These are phyloP conservation scores for Agonum fuliginosum DNA, from an alignment of 2,888 invertebrate species.

Conservation along the genomic window DNA sequence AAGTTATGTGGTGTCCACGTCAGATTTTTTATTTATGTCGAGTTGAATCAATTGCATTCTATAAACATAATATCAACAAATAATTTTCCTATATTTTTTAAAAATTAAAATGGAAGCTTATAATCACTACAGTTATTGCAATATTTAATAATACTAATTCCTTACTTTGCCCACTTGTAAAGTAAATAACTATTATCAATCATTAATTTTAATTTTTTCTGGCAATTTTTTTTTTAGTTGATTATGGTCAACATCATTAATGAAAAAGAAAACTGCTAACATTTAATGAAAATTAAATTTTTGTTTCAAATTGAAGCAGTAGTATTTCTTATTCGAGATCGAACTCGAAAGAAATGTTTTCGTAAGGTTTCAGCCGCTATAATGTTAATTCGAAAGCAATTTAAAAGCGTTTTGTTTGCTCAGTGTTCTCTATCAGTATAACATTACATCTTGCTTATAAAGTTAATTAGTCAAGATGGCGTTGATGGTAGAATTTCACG, in stretches of 20 bases:
- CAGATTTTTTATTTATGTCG: too few species aligned
- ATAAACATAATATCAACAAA: too few species aligned
- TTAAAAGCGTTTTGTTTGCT: slow-evolving; percentile 24
- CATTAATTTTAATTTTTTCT: too few species aligned
- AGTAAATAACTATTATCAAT: too few species aligned
- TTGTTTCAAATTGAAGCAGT: slow-evolving; percentile 9
- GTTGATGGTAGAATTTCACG: slow-evolving; percentile 34
- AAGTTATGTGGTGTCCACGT: too few species aligned
- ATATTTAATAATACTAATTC: too few species aligned
- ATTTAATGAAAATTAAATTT: slow-evolving; percentile 22
- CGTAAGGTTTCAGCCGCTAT: neutral
- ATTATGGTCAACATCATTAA: neutral
- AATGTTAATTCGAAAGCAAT: slow-evolving; percentile 32
- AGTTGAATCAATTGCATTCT: too few species aligned
- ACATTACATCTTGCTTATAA: slow-evolving; percentile 34
- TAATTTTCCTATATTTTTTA: too few species aligned
- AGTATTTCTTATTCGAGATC: slow-evolving; percentile 13
- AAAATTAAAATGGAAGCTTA: too few species aligned
- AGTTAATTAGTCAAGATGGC: slow-evolving; percentile 39
- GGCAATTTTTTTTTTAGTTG: neutral
- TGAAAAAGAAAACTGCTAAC: neutral
- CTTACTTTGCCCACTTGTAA: too few species aligned
- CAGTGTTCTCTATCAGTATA: slow-evolving; percentile 18
- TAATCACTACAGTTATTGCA: too few species aligned
- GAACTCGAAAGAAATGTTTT: slow-evolving; percentile 27